These are phyloP conservation scores for Bimastos eiseni DNA, from an alignment of 2,888 invertebrate genomes.

Conservation along the genomic window DNA sequence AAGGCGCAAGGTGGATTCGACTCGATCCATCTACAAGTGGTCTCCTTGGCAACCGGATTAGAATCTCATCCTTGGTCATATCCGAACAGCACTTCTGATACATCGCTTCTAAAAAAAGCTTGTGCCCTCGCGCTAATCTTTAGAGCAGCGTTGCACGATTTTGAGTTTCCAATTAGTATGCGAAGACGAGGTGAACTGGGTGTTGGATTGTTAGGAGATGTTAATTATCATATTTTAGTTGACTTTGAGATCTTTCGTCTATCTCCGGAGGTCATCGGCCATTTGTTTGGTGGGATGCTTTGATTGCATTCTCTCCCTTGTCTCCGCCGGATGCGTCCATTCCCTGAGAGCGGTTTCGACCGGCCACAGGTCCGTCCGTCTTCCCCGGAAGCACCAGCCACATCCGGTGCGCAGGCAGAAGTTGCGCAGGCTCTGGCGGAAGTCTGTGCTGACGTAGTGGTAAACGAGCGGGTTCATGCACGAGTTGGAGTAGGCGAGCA, in stretches of 20 bases:
- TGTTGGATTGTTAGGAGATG: too few relatives aligned
- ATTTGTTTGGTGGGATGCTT: background rate
- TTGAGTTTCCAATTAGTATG: too few relatives aligned
- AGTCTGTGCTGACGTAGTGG: conserved; percentile 42
- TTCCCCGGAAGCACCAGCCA: background rate
- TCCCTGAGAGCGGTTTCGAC: background rate
- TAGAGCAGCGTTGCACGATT: too few relatives aligned
- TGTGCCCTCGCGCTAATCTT: too few relatives aligned
- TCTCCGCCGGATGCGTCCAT: conserved; percentile 17
- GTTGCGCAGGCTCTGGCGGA: conserved; percentile 36
- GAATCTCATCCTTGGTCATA: too few relatives aligned
- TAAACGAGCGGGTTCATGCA: conserved; percentile 44
- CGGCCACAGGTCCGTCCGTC: background rate
- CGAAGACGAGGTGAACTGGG: too few relatives aligned
- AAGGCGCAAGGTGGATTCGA: too few relatives aligned
- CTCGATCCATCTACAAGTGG: too few relatives aligned
- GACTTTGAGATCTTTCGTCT: background rate
- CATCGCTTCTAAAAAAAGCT: too few relatives aligned
- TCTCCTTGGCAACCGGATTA: too few relatives aligned
- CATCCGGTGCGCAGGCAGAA: background rate
- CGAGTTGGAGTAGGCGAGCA: conserved; percentile 41
- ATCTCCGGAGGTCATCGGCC: background rate
- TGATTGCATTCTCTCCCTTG: background rate
- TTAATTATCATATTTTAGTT: too few relatives aligned
- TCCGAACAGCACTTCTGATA: too few relatives aligned